Base-by-base conservation (phyloP, 2,113 vertebrate species). In the Oceanites oceanicus region DNA sequence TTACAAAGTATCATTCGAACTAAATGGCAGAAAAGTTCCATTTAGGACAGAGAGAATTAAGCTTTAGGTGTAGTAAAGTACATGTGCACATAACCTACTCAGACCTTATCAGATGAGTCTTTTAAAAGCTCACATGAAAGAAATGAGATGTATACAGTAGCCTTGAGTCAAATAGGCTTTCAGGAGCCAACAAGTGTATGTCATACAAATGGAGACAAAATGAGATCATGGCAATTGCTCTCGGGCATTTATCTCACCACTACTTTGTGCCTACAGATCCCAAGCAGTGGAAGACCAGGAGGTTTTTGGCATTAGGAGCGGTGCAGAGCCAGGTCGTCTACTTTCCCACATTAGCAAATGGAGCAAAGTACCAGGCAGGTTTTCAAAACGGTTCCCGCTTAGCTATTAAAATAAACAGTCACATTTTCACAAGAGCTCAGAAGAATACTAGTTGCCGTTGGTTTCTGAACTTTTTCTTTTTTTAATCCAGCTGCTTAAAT, bases 201-300 rank as follows among this genome's bases (percentile, higher is more conserved):
- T 93, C 94, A 93, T 72, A 34, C 0, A 9, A 45, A 45, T 8
- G 38, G 77, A 96, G 90, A 91, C 58, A 92, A 88, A 84, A 59
- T 94, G 94, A 96, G 96, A 95, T 94, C 92, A 91, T 76, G 92
- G 96, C 90, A 82, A 20, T 19, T 32, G 92, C 94, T 90, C 85
- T 29, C 15, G 10, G 94, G 92, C 96, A 79, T 95, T 95, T 91
- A 65, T 90, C 93, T 93, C 94, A 95, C 56, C 94, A 79, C 81
- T 23, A 11, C 78, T 81, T 52, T 5, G 78, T 82, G 96, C 81
- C 84, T 79, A 5, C 77, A 82, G 89, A 88, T 94, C 81, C 90
- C 73, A 26, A 44, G 91, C 65, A 53, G 40, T 22, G 62, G 70
- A 89, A 91, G 87, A 75, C 65, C 91, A 65, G 65, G 65, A 95